phyloP scores from a whole-genome alignment of 1,140 invertebrate species.

The Sminthurinus signatus region DNA sequence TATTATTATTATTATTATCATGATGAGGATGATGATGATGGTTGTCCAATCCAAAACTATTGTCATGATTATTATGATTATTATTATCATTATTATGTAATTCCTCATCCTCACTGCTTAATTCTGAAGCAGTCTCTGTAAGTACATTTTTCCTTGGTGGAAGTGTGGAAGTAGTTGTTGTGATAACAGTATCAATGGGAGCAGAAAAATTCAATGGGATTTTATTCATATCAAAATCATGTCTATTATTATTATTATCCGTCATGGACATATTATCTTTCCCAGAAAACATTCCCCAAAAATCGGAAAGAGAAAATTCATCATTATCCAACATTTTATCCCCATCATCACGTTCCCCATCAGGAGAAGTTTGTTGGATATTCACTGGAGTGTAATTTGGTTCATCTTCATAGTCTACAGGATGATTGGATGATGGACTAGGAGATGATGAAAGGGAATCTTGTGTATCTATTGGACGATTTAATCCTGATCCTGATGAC shows the following conservation, averaged over 20 bases:
- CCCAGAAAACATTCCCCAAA: conserved; percentile 29
- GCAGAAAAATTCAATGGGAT: conserved; percentile 34
- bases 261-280: not conserved
- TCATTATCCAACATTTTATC: conserved; percentile 37
- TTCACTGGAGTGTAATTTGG: conserved; percentile 22
- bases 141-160: not conserved
- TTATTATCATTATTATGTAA: not conserved
- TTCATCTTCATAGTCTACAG: conserved; percentile 29
- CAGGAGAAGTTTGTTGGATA: conserved; percentile 7
- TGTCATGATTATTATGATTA: not conserved
- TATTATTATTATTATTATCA: not conserved
- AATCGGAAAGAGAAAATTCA: conserved; percentile 27
- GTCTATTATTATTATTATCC: not conserved
- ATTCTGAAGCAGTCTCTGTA: not conserved
- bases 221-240: not conserved
- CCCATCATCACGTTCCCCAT: conserved; percentile 46
- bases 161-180: not conserved
- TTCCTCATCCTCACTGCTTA: not conserved
- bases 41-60: not conserved
- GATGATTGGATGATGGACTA: conserved; percentile 13
- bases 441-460: conserved; percentile 2
- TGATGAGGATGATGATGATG: no score
- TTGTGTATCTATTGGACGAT: no score
- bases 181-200: conserved; percentile 25
- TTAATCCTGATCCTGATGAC: not conserved